Base-by-base conservation (phyloP, 2,888 invertebrate species). In the Thereva nobilitata region DNA sequence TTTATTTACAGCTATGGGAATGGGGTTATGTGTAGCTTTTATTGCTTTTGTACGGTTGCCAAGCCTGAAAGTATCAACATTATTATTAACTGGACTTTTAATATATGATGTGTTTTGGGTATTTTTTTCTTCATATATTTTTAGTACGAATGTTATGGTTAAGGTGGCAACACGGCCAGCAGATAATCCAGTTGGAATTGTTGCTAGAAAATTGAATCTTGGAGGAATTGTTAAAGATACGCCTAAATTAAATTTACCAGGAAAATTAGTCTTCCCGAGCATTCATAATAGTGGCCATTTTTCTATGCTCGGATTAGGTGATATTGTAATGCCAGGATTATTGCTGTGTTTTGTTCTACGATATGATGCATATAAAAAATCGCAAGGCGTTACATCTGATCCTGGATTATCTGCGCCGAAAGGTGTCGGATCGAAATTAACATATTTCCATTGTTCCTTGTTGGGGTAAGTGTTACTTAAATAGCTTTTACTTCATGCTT, bases 71-170 rank as follows among this genome's bases (percentile, higher is more conserved):
- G 94, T 94, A 72, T 97, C 97, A 64, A 97, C 97, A 23, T 83
- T 97, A 70, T 86, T 97, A 72, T 86, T 97, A 74, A 95, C 96
- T 54, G 97, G 97, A 40, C 84, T 97, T 73, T 87, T 97, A 69
- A 90, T 95, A 67, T 97, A 97, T 80, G 97, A 97, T 82, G 97
- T 97, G 47, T 97, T 97, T 83, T 97, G 97, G 97, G 97, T 97
- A 61, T 97, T 97, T 84, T 97, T 97, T 84, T 97, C 97, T 3
- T 96, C 96, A 0, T 97, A 97, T 80, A 95, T 97, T 79, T 97
- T 97, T 85, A 97, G 95, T 83, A 93, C 97, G 76, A 97, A 97
- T 79, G 97, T 97, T 72, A 97, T 97, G 97, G 97, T 97, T 72
- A 97, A 96, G 83, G 91, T 90, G 72, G 90, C 90, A 66, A 90